These are phyloP conservation scores for Montipora efflorescens DNA, from an alignment of 64 coral and sea anemone genomes.

Conservation along the genomic window DNA sequence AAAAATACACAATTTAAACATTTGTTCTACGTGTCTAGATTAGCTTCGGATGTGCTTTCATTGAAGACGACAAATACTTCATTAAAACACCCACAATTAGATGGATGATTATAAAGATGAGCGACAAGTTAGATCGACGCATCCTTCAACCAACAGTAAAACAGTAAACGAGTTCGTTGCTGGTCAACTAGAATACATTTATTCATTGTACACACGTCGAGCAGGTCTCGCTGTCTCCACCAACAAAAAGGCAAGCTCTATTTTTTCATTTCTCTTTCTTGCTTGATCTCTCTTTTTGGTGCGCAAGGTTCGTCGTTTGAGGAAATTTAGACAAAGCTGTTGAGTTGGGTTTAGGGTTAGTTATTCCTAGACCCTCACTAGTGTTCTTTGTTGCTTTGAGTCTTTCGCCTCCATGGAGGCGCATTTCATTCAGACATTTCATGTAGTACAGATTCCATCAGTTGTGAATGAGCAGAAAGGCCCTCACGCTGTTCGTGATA, in stretches of 20 bases:
- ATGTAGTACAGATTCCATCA: no score
- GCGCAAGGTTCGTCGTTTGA: no score
- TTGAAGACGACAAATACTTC: constrained; percentile 47
- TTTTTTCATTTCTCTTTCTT: background rate
- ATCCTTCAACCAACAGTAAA: background rate
- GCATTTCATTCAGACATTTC: no score
- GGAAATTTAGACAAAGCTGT: no score
- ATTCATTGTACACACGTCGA: background rate
- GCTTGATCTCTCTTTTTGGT: background rate
- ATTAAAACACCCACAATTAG: constrained; percentile 61
- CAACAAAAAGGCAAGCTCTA: background rate
- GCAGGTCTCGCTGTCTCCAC: background rate
- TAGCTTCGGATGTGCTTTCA: constrained; percentile 55
- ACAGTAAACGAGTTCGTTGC: background rate
- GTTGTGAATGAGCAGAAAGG: no score
- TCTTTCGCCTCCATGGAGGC: no score
- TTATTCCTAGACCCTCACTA: no score
- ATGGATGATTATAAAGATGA: constrained; percentile 31
- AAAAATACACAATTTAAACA: constrained; percentile 57
- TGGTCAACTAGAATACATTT: background rate
- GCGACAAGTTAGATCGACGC: background rate
- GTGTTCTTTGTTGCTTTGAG: no score
- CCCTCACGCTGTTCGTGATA: no score
- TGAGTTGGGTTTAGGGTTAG: no score
- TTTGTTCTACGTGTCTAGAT: constrained; percentile 57